Base-by-base conservation (phyloP, 2,113 vertebrate genomes). In the Phaethon lepturus region DNA sequence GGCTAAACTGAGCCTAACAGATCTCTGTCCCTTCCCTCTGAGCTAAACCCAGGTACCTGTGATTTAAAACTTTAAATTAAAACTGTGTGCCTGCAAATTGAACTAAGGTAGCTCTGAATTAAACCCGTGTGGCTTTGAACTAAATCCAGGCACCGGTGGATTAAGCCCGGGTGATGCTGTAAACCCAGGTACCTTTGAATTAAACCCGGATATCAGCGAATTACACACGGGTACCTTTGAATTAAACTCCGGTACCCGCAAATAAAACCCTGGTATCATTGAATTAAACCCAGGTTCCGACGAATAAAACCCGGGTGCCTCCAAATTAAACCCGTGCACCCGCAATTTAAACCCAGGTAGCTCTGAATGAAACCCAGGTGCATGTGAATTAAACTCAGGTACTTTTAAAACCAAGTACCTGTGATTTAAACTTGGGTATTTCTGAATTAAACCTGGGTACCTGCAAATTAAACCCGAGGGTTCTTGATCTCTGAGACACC, bases 271-370 rank as follows among this genome's bases (percentile, higher is more conserved):
- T 6, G 12, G 24, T 5, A 6, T 14, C 19, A 7, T 2, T 3
- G 7, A 14, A 42, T 8, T 33, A 66, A 44, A 29, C 40, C 29
- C 7, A 0, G 19, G 29, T 29, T 20, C 11, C 4, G 11, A 7
- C 5, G 12, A 9, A 25, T 22, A 35, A 40, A 56, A 44, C 4
- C 29, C 11, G 8, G 7, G 4, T 35, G 11, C 17, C 9, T 23
- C 18, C 9, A 5, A 19, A 47, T 47, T 47, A 47, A 44, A 35
- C 22, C 10, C 8, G 3, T 11, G 17, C 28, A 7, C 1, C 10
- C 4, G 2, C 3, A 9, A 22, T 26, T 19, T n/a, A 35, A 66
- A 20, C 13, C 40, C 4, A 0, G 9, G 49, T 25, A 12, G 6
- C 13, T 52, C 6, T 52, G 52, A 53, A 28, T 28, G 26, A 26